Base-by-base conservation (phyloP, 2,797 vertebrate species). In the Pangasius mekongensis region DNA sequence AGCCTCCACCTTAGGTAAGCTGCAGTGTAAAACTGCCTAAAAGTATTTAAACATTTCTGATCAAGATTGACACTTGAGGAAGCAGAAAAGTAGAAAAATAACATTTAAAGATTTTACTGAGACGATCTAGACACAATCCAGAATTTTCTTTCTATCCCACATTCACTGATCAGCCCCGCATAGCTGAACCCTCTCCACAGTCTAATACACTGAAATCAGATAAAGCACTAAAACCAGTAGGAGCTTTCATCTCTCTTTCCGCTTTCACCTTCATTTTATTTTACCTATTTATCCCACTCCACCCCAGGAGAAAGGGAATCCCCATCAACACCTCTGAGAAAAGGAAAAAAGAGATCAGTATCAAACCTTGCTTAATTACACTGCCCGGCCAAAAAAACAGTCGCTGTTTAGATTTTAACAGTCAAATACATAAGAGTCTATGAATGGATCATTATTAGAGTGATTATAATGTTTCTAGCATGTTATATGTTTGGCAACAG, bases 31-130 rank as follows among this genome's bases (percentile, higher is more conserved):
- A 92, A 91, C 88, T 22, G 6, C 82, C 88, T 92, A 93, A 94
- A 91, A 90, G 77, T 94, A 94, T 92, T 93, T 89, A 93, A 95
- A 94, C 89, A 92, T 92, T 90, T 94, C 89, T 92, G 92, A 93
- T 94, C 90, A 93, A 94, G 93, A 93, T 93, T 94, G 94, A 94
- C 93, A 94, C 49, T 77, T 80, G 64, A 27, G 89, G 93, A 93
- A 94, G 93, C 88, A 81, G 85, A 91, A 91, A 71, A 91, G 92
- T 52, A 92, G n/a, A 87, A 91, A 87, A 94, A 93, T 89, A 93
- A 93, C 92, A 93, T 86, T 87, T 90, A 88, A 93, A 92, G 22
- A 36, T 80, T 58, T 80, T 8, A 16, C 54, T 91, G 91, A 93
- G 93, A 93, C 90, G 91, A 91, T 92, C 90, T 89, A 92, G 87